Evolutionary conservation across 1,140 invertebrate species (phyloP).

Genomic region (Cydia amplana): DNA sequence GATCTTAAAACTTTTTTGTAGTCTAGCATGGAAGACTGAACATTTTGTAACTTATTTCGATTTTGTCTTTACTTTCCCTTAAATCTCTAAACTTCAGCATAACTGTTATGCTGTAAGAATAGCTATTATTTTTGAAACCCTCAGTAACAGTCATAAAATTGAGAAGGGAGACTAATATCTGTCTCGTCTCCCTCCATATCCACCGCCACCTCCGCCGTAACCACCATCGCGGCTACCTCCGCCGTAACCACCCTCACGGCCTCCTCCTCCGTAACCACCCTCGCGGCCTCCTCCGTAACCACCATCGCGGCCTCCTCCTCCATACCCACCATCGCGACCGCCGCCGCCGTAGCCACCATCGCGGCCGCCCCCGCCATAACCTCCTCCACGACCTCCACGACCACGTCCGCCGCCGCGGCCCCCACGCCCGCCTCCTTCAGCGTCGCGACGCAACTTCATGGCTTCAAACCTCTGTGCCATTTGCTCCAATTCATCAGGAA

Average conservation of each 20-base stretch:
- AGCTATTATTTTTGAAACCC: background rate
- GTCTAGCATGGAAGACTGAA: no score
- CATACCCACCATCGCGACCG: slow-evolving; percentile 38
- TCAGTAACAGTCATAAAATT: background rate
- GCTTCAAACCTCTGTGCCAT: slow-evolving; percentile 85
- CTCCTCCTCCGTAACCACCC: background rate
- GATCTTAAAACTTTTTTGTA: no score
- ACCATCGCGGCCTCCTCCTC: slow-evolving; percentile 33
- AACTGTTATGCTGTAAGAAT: background rate
- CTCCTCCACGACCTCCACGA: slow-evolving; percentile 44
- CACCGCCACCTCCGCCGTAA: slow-evolving; percentile 39
- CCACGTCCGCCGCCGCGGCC: slow-evolving; percentile 61
- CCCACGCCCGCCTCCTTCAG: slow-evolving; percentile 62
- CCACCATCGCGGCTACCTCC: background rate
- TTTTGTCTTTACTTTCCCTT: no score
- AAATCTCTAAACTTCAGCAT: background rate
- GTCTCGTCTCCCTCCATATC: slow-evolving; percentile 37
- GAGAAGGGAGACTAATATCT: slow-evolving; percentile 38
- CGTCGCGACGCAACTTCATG: slow-evolving; percentile 82
- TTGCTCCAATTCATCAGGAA: slow-evolving; percentile 85
- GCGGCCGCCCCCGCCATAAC: slow-evolving; percentile 33
- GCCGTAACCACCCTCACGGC: background rate
- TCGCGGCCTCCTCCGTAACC: slow-evolving; percentile 18
- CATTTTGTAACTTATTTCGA: no score
- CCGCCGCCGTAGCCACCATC: background rate